These are phyloP conservation scores for Cantharis nigra DNA, from an alignment of 2,888 invertebrate genomes.

Conservation along the genomic window DNA sequence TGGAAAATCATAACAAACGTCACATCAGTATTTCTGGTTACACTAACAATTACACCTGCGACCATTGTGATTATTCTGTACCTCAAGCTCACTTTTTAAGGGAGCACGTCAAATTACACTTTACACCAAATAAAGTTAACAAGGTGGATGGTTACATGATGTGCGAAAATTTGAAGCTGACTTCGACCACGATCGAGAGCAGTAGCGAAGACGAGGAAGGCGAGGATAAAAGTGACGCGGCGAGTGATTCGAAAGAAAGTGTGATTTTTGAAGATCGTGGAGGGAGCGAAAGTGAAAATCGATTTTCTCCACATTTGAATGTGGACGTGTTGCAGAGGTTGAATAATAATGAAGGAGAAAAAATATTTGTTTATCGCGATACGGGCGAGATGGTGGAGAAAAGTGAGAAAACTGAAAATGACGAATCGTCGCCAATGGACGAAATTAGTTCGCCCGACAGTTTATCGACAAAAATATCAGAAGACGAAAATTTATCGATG, in stretches of 20 bases:
- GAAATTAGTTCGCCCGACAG: conserved; percentile 9
- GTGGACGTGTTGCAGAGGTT: conserved; percentile 43
- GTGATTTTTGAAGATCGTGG: conserved; percentile 46
- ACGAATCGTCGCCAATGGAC: conserved; percentile 2
- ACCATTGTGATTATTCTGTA: conserved; percentile 82
- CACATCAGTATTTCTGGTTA: conserved; percentile 68
- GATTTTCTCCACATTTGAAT: conserved; percentile 42
- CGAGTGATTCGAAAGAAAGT: conserved; percentile 27
- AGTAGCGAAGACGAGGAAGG: conserved; percentile 35
- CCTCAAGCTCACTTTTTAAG: conserved; percentile 74
- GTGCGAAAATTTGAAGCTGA: conserved; percentile 64
- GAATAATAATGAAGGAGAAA: conserved; percentile 53
- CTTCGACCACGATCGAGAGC: conserved; percentile 59
- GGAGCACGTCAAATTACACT: conserved; percentile 82
- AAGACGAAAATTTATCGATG: conserved; percentile 9
- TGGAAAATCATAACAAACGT: conserved; percentile 75
- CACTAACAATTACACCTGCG: conserved; percentile 69
- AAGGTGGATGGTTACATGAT: conserved; percentile 66
- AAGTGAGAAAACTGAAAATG: conserved; percentile 34
- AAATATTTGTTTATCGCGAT: conserved; percentile 51
- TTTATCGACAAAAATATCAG: conserved; percentile 9
- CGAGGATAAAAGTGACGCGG: conserved; percentile 30
- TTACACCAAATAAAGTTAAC: conserved; percentile 62
- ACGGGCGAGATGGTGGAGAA: conserved; percentile 52
- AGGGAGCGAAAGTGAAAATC: conserved; percentile 35